Evolutionary conservation across 2,797 vertebrate genomes (phyloP).

Genomic region (Oreortyx pictus): DNA sequence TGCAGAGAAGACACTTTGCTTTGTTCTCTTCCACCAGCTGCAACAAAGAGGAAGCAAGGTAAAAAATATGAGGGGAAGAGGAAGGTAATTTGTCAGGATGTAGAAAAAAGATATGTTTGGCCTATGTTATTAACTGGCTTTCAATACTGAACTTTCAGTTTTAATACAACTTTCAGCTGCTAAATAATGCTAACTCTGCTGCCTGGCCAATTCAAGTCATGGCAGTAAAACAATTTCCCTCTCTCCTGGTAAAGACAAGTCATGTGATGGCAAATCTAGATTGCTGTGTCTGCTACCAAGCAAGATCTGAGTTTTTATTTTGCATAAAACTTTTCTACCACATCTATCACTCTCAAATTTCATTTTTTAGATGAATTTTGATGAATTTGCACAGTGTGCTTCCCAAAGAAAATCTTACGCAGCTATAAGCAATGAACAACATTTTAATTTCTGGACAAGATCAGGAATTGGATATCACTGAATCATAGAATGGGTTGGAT

Average conservation of each 20-base stretch:
- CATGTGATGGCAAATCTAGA: not conserved
- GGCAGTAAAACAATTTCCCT: not conserved
- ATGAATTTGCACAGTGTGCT: not conserved
- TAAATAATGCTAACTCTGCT: not conserved
- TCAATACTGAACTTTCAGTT: not conserved
- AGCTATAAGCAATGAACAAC: fast-evolving
- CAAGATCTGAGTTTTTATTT: not conserved
- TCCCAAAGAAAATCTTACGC: not conserved
- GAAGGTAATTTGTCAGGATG: not conserved
- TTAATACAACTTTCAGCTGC: not conserved
- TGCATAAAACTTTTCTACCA: not conserved
- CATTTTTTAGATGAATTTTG: not conserved
- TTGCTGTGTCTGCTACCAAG: not conserved
- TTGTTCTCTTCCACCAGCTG: constrained; percentile 44
- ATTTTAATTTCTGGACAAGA: not conserved
- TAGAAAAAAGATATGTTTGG: not conserved
- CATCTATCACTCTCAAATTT: not conserved
- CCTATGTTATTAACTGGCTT: not conserved
- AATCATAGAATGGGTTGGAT: too few species aligned
- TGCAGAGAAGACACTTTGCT: not conserved
- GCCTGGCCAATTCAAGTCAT: not conserved
- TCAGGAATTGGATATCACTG: not conserved
- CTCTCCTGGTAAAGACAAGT: not conserved
- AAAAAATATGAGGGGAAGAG: not conserved
- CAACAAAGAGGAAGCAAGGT: not conserved